Evolutionary conservation across 2,888 invertebrate genomes (phyloP).

Genomic region (Caenorhabditis becei): DNA sequence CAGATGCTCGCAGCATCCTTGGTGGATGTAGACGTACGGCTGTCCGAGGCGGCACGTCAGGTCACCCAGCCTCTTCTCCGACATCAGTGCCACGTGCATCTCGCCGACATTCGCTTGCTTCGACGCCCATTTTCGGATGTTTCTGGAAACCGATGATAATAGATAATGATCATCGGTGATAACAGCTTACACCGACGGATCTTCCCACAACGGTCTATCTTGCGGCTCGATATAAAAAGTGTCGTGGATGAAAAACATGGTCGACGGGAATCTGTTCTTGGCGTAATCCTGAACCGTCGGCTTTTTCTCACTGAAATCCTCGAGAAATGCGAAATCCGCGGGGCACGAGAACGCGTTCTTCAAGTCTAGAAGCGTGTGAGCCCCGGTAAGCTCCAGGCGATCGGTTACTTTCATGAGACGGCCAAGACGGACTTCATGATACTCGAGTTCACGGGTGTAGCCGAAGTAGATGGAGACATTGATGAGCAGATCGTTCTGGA

Average conservation of each 20-base stretch:
- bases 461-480: conserved; percentile 68
- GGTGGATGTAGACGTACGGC: conserved; percentile 91
- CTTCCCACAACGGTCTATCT: conserved; percentile 83
- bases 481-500: conserved; percentile 66
- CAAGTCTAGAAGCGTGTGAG: conserved; percentile 86
- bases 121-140: conserved; percentile 85
- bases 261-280: conserved; percentile 86
- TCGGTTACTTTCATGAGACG: conserved; percentile 82
- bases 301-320: conserved; percentile 79
- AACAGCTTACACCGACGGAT: conserved; percentile 28
- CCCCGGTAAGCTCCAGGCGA: conserved; percentile 86
- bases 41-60: conserved; percentile 85
- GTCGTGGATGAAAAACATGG: conserved; percentile 89
- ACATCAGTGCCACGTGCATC: conserved; percentile 83
- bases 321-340: conserved; percentile 85
- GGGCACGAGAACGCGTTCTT: conserved; percentile 89
- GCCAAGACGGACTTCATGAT: conserved; percentile 72
- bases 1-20: conserved; percentile 93
- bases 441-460: conserved; percentile 65
- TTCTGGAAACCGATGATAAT: conserved; percentile 71
- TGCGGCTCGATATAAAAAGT: conserved; percentile 88
- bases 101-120: conserved; percentile 82
- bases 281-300: conserved; percentile 56
- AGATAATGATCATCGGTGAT: conserved; percentile 85
- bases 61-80: conserved; percentile 82